Conservation (phyloP, 2,113 vertebrate genomes). For the Macquaria australasica region DNA sequence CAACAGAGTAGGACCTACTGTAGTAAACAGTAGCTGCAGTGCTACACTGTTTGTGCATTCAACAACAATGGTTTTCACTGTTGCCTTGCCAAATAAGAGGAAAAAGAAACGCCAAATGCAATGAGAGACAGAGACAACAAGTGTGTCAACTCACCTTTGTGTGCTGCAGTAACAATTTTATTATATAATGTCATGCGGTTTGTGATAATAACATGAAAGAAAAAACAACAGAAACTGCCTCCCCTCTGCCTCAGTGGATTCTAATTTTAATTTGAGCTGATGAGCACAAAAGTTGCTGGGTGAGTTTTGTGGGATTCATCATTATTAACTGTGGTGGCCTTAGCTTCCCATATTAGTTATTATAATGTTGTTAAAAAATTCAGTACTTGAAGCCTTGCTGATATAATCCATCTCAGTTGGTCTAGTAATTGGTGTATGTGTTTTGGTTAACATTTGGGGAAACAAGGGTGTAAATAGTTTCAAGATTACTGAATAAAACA, state of each 20-base stretch:
- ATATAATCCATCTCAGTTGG: conserved; percentile 40
- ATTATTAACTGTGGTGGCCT: conserved; percentile 46
- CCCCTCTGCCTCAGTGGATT: conserved; percentile 47
- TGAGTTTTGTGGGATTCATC: conserved; percentile 58
- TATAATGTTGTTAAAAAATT: conserved; percentile 39
- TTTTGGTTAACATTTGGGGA: conserved; percentile 27
- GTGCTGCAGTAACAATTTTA: conserved; percentile 30
- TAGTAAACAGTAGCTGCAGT: conserved; percentile 45
- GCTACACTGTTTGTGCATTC: conserved; percentile 44
- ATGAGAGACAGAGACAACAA: conserved; percentile 10
- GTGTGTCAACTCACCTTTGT: conserved; percentile 47
- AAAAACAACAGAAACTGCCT: conserved; percentile 44
- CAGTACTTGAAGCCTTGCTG: conserved; percentile 19
- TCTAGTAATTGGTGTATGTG: conserved; percentile 42
- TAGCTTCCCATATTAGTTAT: conserved; percentile 34
- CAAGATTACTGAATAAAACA: conserved; percentile 24
- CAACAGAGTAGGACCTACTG: conserved; percentile 64
- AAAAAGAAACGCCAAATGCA: conserved; percentile 26
- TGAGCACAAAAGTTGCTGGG: conserved; percentile 56
- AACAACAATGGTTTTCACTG: conserved; percentile 42
- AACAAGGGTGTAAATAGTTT: conserved; percentile 33
- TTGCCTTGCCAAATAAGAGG: conserved; percentile 39
- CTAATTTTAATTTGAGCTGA: conserved; percentile 70
- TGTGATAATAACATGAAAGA: conserved; percentile 58
- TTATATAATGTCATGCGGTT: conserved; percentile 47